Evolutionary conservation across 2,888 invertebrate genomes (phyloP).

Genomic region (Sinhomidia bicolor): DNA sequence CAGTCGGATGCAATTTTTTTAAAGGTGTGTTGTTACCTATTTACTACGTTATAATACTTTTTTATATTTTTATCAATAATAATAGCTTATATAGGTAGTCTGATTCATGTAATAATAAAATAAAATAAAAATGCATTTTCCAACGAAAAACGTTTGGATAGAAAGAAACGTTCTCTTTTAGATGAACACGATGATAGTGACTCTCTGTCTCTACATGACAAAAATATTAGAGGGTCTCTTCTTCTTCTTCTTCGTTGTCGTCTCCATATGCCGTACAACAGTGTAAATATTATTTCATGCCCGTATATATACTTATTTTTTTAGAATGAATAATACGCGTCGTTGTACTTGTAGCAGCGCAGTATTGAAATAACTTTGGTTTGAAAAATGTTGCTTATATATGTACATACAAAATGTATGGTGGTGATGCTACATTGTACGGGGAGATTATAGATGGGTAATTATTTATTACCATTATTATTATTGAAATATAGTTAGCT

Average conservation of each 20-base stretch:
- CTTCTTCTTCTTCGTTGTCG: too few species aligned
- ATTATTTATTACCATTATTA: constrained; percentile 23
- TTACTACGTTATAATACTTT: neutral
- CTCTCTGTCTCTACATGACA: too few species aligned
- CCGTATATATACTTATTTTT: neutral
- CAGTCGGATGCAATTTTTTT: constrained; percentile 36
- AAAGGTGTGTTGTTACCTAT: constrained; percentile 26
- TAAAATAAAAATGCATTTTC: constrained; percentile 29
- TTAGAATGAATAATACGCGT: too few species aligned
- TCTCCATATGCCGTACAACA: neutral
- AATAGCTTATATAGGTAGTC: neutral
- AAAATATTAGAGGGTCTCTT: too few species aligned
- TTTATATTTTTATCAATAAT: neutral
- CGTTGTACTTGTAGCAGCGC: too few species aligned
- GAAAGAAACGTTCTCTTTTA: constrained; percentile 35
- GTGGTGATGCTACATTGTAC: too few species aligned
- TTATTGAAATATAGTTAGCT: constrained; percentile 52
- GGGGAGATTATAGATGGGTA: constrained; percentile 18
- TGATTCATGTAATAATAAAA: neutral
- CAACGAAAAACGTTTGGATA: neutral
- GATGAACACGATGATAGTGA: neutral
- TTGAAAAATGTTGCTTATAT: neutral
- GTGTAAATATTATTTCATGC: constrained; percentile 15
- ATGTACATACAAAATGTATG: neutral
- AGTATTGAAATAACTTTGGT: neutral